Evolutionary conservation across 2,113 vertebrate genomes (phyloP), one percentile per base, ranked within the genome.

Genomic region (Aleadryas rufinucha): DNA sequence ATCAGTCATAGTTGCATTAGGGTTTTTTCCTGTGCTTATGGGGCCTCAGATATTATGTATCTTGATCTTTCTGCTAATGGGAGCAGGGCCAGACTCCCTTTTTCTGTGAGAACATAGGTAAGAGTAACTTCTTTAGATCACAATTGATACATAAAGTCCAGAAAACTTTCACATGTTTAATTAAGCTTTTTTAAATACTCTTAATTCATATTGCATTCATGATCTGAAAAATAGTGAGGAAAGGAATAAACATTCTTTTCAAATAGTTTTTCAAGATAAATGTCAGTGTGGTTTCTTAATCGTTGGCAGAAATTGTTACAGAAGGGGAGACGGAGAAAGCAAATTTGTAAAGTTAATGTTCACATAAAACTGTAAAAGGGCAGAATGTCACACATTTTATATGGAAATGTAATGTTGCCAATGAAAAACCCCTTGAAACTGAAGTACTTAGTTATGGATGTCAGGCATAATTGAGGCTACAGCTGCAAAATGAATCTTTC

Each of bases 401-500:
- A 87, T 90, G 94, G 90, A 85, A 92, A 91, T 91, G 52, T 57
- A 69, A 70, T 41, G 30, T 45, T 84, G 57, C 61, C 77, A 30
- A 42, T 88, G 78, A 97, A 94, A 93, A 96, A 78, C 0, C 54
- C 79, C 88, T 96, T 93, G 88, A 92, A 95, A 91, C 75, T 90
- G 65, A 77, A 70, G 42, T 83, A 41, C 21, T 87, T 78, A 75
- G 68, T 96, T 93, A 39, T 93, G 87, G 72, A 94, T 90, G 81
- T 96, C 91, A 94, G 74, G 93, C 96, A 95, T 93, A 92, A 71
- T 79, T 97, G 88, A 84, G 89, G 56, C 89, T 77, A 76, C 82
- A 94, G 84, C 94, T 90, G 68, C 94, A 95, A 85, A 97, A 72
- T 82, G 75, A 96, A 76, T 64, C 75, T 89, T 96, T 92, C 95